Evolutionary conservation across 2,113 vertebrate genomes (phyloP).

Genomic region (Uropsilus gracilis): DNA sequence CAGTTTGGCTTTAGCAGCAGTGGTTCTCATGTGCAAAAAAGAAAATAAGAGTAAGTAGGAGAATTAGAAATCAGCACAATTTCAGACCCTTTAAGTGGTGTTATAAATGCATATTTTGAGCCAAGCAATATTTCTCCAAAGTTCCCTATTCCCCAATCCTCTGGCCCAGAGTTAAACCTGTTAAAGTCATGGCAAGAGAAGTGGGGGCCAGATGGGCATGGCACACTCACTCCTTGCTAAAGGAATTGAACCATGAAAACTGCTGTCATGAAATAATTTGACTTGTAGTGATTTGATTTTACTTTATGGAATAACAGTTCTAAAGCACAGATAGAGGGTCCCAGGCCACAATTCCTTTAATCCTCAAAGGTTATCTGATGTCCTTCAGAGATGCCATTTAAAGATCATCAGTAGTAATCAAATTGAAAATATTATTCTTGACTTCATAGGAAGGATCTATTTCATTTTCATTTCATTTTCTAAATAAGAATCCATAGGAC

Average conservation of each 20-base stretch:
- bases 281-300: neutral
- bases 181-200: neutral
- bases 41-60: neutral
- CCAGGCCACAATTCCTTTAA: neutral
- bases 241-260: neutral
- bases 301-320: neutral
- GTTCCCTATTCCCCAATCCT: neutral
- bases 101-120: neutral
- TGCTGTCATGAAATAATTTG: neutral
- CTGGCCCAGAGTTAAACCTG: neutral
- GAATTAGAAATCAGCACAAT: neutral
- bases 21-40: neutral
- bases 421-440: slow-evolving; percentile 50
- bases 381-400: neutral
- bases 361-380: neutral
- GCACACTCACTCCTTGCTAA: neutral
- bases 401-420: slow-evolving; percentile 28
- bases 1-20: neutral
- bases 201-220: neutral
- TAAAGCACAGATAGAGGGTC: slow-evolving; percentile 1
- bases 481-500: slow-evolving; percentile 57
- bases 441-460: slow-evolving; percentile 42
- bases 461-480: slow-evolving; percentile 54
- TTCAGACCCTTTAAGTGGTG: neutral
- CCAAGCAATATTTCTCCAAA: neutral